phyloP scores from a whole-genome alignment of 2,888 invertebrate genomes.

The Junonia oenone region DNA sequence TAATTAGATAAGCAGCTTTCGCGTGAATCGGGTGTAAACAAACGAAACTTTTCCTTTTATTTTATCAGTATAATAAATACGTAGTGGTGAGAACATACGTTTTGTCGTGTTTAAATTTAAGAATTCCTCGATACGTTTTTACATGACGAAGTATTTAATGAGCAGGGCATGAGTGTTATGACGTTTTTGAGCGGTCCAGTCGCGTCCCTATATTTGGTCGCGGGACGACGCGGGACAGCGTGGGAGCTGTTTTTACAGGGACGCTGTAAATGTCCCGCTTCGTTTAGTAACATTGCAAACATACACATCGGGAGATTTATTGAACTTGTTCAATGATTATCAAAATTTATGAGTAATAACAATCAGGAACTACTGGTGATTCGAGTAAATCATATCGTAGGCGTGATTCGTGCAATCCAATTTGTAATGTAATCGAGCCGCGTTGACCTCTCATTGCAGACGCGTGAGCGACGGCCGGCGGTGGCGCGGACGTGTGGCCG shows the following conservation, averaged over 20 bases:
- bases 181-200: constrained; percentile 10
- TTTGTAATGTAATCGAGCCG: neutral
- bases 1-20: neutral
- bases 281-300: neutral
- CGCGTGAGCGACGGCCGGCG: neutral
- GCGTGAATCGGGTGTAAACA: neutral
- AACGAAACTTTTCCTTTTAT: neutral
- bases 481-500: constrained; percentile 11
- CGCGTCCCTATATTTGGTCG: constrained; percentile 12
- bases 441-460: neutral
- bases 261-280: constrained; percentile 8
- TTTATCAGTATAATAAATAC: neutral
- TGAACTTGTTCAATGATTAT: neutral
- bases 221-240: constrained; percentile 23
- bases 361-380: neutral
- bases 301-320: neutral
- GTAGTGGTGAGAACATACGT: neutral
- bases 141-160: constrained; percentile 14
- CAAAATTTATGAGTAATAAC: neutral
- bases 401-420: neutral
- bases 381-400: neutral
- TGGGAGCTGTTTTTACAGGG: constrained; percentile 37
- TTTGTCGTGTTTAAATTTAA: neutral
- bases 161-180: constrained; percentile 9
- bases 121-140: constrained; percentile 3